Base-by-base conservation (phyloP, 2,113 vertebrate species). In the Rana temporaria region DNA sequence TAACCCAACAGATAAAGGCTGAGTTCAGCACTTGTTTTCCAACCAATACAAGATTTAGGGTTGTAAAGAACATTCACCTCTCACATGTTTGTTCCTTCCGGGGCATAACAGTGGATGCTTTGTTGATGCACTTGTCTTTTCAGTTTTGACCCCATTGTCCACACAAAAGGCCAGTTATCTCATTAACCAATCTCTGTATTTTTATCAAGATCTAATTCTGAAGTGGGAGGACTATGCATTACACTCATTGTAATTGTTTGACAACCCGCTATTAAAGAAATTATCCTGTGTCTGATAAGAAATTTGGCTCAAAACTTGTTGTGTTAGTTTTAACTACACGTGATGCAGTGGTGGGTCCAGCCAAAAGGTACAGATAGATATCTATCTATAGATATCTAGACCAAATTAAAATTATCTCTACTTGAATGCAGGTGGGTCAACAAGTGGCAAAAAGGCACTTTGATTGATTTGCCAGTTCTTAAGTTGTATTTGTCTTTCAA, bases 101-200 rank as follows among this genome's bases (percentile, higher is more conserved):
- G 19, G 19, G 0, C 56, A 20, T 7, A 55, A 74, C 30, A 74
- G 87, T 81, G 84, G 62, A 79, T 80, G 84, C 84, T 87, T 91
- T 90, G 75, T 88, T 90, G 89, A 52, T 85, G 81, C 72, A 86
- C 87, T 88, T 85, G 86, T 74, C 71, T 60, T 74, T 74, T 74
- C 55, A 59, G 30, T 20, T 34, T 60, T 74, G 55, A 5, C 56
- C 56, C 26, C 19, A 60, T 74, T 74, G 71, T 74, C 20, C n/a
- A 59, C 17, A 59, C 55, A 74, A 74, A 57, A 59, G 55, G 38
- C 11, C 26, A 60, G 71, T n/a, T 74, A 74, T 74, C 71, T 74
- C 20, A 56, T 30, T 38, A 74, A 74, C 71, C 71, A 59, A 73
- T 74, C 71, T 74, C 19, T 60, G 30, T 74, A 74, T 74, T 74